A percentile compares a stretch with the other conserved stretches of the same genome.
Conservation (phyloP, 2,113 vertebrate species). For the Alligator mississippiensis region DNA sequence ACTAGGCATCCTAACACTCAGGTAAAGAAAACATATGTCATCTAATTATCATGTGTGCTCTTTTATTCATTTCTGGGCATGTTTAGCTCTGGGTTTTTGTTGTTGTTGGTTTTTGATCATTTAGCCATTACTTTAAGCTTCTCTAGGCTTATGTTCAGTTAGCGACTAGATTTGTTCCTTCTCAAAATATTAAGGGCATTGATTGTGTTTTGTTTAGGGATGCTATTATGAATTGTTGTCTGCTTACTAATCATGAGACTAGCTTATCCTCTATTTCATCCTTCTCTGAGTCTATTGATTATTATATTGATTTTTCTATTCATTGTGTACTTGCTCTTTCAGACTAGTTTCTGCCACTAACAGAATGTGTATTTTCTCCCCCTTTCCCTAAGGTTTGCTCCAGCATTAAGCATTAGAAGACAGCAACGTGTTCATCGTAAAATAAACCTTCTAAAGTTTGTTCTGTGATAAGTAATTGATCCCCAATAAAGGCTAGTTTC, state of each 20-base stretch:
- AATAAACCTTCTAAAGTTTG: background rate
- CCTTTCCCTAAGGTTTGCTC: background rate
- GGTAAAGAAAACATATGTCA: background rate
- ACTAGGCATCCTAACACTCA: background rate
- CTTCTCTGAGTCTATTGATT: slow-evolving; percentile 61
- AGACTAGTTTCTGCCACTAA: slow-evolving; percentile 34
- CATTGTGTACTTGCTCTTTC: slow-evolving; percentile 46
- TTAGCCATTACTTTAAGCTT: background rate
- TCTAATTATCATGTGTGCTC: background rate
- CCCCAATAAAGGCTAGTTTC: background rate
- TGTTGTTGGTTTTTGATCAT: background rate
- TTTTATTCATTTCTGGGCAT: background rate
- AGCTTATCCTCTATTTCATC: slow-evolving; percentile 36
- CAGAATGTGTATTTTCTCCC: slow-evolving; percentile 37
- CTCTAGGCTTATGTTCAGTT: background rate
- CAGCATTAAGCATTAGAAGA: slow-evolving; percentile 31
- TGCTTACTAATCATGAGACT: slow-evolving; percentile 42
- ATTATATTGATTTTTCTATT: slow-evolving; percentile 42
- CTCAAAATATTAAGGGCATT: slow-evolving; percentile 15
- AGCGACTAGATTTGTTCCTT: background rate
- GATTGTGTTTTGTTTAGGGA: slow-evolving; percentile 1
- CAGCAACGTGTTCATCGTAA: background rate
- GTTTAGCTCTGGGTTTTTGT: background rate
- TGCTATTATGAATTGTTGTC: slow-evolving; percentile 22
- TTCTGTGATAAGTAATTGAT: slow-evolving; percentile 16